Evolutionary conservation across 1,140 invertebrate species (phyloP), one percentile per base, ranked within the genome.

Genomic region (Solen grandis): DNA sequence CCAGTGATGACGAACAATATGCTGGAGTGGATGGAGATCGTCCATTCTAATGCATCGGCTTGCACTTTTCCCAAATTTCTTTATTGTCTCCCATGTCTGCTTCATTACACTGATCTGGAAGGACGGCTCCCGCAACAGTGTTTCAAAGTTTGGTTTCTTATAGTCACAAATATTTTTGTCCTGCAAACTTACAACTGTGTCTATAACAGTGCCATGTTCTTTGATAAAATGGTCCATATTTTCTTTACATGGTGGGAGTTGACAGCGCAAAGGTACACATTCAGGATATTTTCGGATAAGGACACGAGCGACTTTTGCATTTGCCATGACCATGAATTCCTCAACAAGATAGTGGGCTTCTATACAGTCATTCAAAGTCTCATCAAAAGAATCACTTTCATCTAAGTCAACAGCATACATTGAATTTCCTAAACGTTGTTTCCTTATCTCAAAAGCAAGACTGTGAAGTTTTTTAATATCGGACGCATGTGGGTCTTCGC

Each of bases 321-420:
- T 80, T 3, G 80, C 57, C 22, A 85, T 25, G 29, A 82, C 55
- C 75, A 82, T 77, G 19, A 82, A 79, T 74, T 90, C 89, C 72
- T 89, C 88, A 0, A 90, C 82, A 10, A 90, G 75, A 29, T 82
- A 83, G 82, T 91, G 88, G 0, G 89, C 88, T 60, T 90, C 84
- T 31, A 69, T 35, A 35, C 82, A 79, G n/a, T 87, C 77, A 13
- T 79, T 74, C 36, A 85, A 13, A 4, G 60, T 13, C 19, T 84
- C 80, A 19, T 84, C 54, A 22, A 86, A 74, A 19, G 19, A 22
- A 41, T 62, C 36, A 16, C 62, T 66, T 38, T 68, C 75, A 14
- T 73, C 68, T 8, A 59, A 33, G 35, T 86, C 86, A n/a, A 83
- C 76, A 25, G 80, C 74, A 76, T 82, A 75, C 35, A 82, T 69